Evolutionary conservation across 2,113 vertebrate species (phyloP), one percentile per base, ranked within the genome.

Genomic region (Mus pahari): DNA sequence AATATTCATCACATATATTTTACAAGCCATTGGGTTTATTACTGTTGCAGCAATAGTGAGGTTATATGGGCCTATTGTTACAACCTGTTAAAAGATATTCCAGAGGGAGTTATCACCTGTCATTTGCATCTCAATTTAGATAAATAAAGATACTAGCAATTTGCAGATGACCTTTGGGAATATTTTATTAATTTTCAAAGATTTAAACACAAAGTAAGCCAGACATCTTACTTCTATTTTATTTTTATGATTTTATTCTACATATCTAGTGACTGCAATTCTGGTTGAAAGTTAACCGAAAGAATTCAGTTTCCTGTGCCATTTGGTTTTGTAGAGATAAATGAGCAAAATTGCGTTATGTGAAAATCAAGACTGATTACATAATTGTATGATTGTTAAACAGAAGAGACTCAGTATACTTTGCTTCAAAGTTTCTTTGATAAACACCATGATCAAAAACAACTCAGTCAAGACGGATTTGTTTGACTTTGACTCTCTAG

Each of bases 1-100:
- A 97, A 96, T 97, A 97, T 96, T 97, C 94, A 97, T 97, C 90
- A 71, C 22, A 89, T 93, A 89, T 93, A 86, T 31, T 96, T 97
- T 96, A 90, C 55, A 95, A 86, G 36, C 33, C 88, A 96, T 92
- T 97, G 95, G 86, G 28, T 97, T 97, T 92, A 79, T 92, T 92
- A 94, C 13, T 93, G 48, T 92, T 94, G 53, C 53, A 93, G 70
- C 58, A 93, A 89, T 92, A 93, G 95, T 96, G 28, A 96, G 60
- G 60, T 93, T 97, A 83, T 60, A 90, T 90, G 94, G 42, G 48
- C 79, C 60, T 93, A 70, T 74, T 50, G 60, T 81, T 96, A 78
- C 31, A 82, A 58, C 48, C 19, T 26, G 22, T 77, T 95, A 92
- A 92, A 92, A 92, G 45, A 74, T 64, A 53, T 50, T 48, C 22